A percentile compares a stretch with the other conserved stretches of the same genome.
Evolutionary conservation across 2,797 vertebrate species (phyloP).

Genomic region (Pteronotus mesoamericanus): DNA sequence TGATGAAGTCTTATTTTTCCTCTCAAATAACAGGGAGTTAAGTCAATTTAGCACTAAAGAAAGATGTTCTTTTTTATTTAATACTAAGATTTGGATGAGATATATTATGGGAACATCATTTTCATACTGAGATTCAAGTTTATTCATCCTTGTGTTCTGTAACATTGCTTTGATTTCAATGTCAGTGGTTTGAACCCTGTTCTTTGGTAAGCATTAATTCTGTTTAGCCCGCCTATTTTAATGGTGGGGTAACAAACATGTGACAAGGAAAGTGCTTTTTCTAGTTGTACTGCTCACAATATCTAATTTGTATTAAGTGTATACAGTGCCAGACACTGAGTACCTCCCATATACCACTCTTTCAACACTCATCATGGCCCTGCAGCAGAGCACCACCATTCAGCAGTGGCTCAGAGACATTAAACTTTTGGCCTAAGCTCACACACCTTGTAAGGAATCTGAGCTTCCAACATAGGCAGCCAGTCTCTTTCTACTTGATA

Average conservation of each 20-base stretch:
- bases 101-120: not conserved
- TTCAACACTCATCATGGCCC: not conserved
- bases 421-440: not conserved
- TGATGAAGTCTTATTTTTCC: not conserved
- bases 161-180: not conserved
- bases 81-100: not conserved
- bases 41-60: not conserved
- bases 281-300: not conserved
- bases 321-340: fast-evolving
- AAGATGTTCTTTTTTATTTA: not conserved
- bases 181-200: not conserved
- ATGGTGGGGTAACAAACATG: not conserved
- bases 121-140: not conserved
- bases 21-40: not conserved
- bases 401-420: not conserved
- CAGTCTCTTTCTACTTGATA: not conserved
- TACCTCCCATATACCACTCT: not conserved
- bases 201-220: not conserved
- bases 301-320: not conserved
- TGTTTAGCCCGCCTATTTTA: not conserved
- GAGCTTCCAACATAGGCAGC: not conserved
- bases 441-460: not conserved
- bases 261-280: not conserved
- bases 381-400: not conserved
- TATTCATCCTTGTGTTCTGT: not conserved